phyloP scores from a whole-genome alignment of 1,140 invertebrate species.

The Platyura marginata region DNA sequence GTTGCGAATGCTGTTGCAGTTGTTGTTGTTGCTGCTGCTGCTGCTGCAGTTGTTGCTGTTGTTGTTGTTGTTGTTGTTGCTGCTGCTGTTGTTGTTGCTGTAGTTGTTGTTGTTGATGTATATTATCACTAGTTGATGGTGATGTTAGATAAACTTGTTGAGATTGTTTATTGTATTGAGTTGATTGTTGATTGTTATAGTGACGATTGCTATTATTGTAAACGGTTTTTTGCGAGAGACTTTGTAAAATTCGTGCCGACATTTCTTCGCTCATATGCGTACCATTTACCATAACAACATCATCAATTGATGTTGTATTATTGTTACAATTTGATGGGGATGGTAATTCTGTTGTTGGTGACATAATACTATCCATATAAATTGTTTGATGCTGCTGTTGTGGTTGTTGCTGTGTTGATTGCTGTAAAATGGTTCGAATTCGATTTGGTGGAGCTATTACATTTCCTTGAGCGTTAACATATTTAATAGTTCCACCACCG shows the following conservation, averaged over 20 bases:
- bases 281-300: conserved; percentile 22
- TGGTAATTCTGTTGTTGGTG: neutral
- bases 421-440: conserved; percentile 4
- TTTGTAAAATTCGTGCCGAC: conserved; percentile 20
- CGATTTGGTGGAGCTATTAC: conserved; percentile 9
- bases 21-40: conserved; percentile 12
- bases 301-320: conserved; percentile 7
- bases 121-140: conserved; percentile 3
- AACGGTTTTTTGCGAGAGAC: conserved; percentile 20
- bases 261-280: conserved; percentile 23
- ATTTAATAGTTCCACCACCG: conserved; percentile 19
- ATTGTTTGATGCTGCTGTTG: conserved; percentile 10
- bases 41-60: conserved; percentile 13
- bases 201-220: conserved; percentile 24
- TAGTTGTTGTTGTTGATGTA: conserved; percentile 7
- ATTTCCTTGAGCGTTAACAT: conserved; percentile 21
- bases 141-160: conserved; percentile 1
- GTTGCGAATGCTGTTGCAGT: conserved; percentile 10
- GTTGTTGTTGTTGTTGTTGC: conserved; percentile 15
- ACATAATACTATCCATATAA: conserved; percentile 1
- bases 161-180: conserved; percentile 11
- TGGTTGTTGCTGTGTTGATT: conserved; percentile 11
- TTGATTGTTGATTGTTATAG: conserved; percentile 7
- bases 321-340: neutral
- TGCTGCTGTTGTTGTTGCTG: conserved; percentile 13